Conservation (phyloP, 2,888 invertebrate genomes). For the Phytoseiulus persimilis region DNA sequence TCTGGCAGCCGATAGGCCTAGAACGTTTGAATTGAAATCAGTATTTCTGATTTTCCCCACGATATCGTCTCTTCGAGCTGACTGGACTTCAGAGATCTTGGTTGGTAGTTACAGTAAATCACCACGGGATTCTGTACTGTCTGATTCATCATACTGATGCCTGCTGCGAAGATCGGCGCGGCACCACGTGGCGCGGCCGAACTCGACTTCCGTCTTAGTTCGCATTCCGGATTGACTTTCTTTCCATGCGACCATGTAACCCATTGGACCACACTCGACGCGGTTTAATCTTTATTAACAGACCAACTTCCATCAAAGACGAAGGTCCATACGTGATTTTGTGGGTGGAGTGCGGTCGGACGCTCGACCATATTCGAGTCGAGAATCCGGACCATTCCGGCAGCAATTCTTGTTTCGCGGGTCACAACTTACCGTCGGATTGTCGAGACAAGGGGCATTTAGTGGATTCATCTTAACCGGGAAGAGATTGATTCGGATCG, state of each 20-base stretch:
- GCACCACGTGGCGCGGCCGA: conserved; percentile 16
- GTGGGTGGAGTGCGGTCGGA: neutral
- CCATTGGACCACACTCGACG: neutral
- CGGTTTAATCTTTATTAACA: neutral
- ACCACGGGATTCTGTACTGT: conserved; percentile 23
- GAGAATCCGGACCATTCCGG: neutral
- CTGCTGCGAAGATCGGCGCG: neutral
- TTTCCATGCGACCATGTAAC: neutral
- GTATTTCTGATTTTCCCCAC: neutral
- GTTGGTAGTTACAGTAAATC: conserved; percentile 26
- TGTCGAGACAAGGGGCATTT: neutral
- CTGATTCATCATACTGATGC: neutral
- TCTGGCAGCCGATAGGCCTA: neutral
- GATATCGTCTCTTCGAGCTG: too few species aligned
- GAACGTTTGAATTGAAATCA: neutral
- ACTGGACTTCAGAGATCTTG: conserved; percentile 27
- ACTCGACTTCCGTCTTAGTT: neutral
- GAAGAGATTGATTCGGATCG: too few species aligned
- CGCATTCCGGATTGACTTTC: neutral
- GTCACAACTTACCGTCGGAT: neutral
- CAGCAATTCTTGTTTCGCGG: neutral
- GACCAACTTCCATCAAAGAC: neutral
- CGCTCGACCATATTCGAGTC: neutral
- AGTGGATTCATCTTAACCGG: too few species aligned
- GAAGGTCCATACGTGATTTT: neutral